Evolutionary conservation across 2,888 invertebrate species (phyloP), one percentile per base, ranked within the genome.

Genomic region (Carterocephalus palaemon): DNA sequence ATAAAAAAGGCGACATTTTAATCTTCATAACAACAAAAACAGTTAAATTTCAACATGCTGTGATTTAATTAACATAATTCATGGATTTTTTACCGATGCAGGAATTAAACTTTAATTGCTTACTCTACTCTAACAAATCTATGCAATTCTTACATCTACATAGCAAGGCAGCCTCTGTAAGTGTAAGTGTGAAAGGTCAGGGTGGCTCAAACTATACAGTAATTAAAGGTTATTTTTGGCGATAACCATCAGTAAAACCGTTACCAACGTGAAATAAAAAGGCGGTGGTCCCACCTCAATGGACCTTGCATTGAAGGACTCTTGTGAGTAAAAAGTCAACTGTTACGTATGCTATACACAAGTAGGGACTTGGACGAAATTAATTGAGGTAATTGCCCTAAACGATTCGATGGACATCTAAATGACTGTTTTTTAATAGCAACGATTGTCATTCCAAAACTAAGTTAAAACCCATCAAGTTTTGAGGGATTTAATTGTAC

Each of bases 191-290:
- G 69, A 85, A 86, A 85, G 85, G 85, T 86, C 86, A 86, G 75
- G 85, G 85, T 65, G 69, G 75, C 75, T 70, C 75, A 78, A 78
- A 82, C 81, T 75, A 79, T 78, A 77, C 76, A 70, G 83, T 84
- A 86, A 86, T 86, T 86, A 86, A 85, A 86, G 84, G 85, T 85
- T 85, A 84, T 84, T 84, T 85, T 83, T 82, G 80, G 75, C 75
- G 85, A 85, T 85, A 84, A 78, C 79, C 80, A 85, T 84, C 85
- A 75, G 79, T 77, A 75, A 81, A 83, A 80, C 82, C 76, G 83
- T 82, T 77, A 81, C 80, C 73, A 77, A 76, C 82, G 69, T 70
- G 73, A 76, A 78, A 75, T 76, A 81, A 84, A 83, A 83, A 79
- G 67, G 61, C 70, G 75, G 73, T 80, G 78, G 69, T 68, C 63